phyloP scores from a whole-genome alignment of 2,797 vertebrate species.

The Hippoglossus hippoglossus region DNA sequence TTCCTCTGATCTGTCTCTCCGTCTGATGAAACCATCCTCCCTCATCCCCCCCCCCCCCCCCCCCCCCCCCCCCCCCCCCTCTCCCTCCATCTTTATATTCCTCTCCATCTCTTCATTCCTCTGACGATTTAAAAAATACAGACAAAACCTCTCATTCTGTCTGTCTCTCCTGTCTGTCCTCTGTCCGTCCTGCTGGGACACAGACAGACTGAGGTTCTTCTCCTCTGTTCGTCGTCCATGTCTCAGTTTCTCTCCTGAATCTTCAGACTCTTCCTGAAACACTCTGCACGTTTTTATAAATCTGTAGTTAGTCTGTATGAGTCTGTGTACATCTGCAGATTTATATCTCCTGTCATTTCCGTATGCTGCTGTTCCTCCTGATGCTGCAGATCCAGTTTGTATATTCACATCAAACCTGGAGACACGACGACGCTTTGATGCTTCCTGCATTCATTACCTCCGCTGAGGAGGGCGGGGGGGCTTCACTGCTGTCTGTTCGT shows the following conservation, averaged over 20 bases:
- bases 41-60: background rate
- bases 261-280: too few species aligned
- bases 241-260: too few species aligned
- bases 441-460: constrained; percentile 14
- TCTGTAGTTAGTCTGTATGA: too few species aligned
- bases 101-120: too few species aligned
- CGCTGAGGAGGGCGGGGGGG: background rate
- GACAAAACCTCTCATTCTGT: constrained; percentile 12
- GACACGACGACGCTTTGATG: constrained; percentile 22
- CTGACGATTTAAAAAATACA: too few species aligned
- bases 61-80: background rate
- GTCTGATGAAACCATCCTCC: background rate
- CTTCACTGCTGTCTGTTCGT: too few species aligned
- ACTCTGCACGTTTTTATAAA: too few species aligned
- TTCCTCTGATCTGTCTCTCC: background rate
- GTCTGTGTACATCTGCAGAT: background rate
- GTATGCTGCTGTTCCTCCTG: background rate
- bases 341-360: background rate
- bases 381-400: constrained; percentile 3
- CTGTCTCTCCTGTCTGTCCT: background rate
- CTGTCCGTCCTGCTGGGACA: too few species aligned
- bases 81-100: constrained; percentile 11
- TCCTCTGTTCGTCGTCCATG: too few species aligned
- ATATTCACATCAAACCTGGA: constrained; percentile 20
- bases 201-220: too few species aligned